These are phyloP conservation scores for Pangasius sanitwongsei DNA, from an alignment of 2,797 vertebrate species.

Conservation along the genomic window DNA sequence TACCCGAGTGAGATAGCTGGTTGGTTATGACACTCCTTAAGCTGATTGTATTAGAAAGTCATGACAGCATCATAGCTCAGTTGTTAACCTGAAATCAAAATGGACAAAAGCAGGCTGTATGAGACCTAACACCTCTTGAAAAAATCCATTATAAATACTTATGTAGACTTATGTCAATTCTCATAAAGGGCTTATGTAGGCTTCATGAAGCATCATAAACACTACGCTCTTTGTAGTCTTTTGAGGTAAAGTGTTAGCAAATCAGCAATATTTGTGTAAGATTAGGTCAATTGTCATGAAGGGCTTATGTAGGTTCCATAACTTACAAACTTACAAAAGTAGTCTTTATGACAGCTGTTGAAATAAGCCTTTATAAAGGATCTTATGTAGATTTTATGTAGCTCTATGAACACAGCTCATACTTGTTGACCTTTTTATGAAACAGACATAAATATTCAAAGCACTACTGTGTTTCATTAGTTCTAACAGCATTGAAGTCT, in stretches of 20 bases:
- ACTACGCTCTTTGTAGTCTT: neutral
- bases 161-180: neutral
- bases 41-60: neutral
- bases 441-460: neutral
- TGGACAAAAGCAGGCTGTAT: neutral
- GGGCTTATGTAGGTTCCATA: neutral
- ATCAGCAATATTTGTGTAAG: neutral
- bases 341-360: neutral
- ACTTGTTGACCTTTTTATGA: neutral
- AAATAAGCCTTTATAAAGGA: neutral
- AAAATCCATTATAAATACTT: neutral
- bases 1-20: neutral
- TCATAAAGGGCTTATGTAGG: neutral
- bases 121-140: neutral
- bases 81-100: neutral
- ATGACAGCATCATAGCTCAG: neutral
- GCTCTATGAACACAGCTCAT: neutral
- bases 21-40: neutral
- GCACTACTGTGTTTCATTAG: neutral
- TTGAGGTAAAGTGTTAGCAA: neutral
- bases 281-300: neutral
- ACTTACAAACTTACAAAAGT: neutral
- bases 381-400: neutral
- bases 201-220: neutral
- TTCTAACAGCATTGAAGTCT: neutral